Evolutionary conservation across 1,140 invertebrate species (phyloP), one percentile per base, ranked within the genome.

Genomic region (Diplogasteroides magnus): DNA sequence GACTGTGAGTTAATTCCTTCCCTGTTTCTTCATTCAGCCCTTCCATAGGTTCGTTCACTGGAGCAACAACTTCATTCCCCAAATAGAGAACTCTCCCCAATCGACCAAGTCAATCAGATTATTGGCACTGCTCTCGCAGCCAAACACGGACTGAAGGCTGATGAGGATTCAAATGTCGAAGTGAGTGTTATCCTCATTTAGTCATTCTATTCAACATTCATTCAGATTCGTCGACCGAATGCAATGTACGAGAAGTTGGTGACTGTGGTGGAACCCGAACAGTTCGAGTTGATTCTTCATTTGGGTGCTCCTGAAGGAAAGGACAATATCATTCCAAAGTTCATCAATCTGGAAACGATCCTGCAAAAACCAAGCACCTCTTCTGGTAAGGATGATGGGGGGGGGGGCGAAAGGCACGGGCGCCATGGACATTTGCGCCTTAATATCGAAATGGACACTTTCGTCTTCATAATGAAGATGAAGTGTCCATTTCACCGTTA

Each of bases 271-370:
- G 70, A 72, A 37, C 65, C 70, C 13, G 55, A 67, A 19, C 58
- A 67, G 26, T 29, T 62, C 48, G 31, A 72, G n/a, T 61, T 62
- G 6, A 26, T 23, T 2, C 27, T 65, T 3, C 31, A 59, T 1
- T 28, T 67, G 25, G 56, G 28, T 31, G 61, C 70, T 15, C 56
- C 63, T 2, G 59, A 37, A 48, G 37, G 37, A 48, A 19, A 48
- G 37, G n/a, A n/a, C n/a, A n/a, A n/a, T n/a, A 61, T 29, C 63
- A 72, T 71, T 31, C 37, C 75, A 3, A 77, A 77, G 57, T 72
- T 72, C 37, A 72, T 72, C 58, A 65, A 72, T 56, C 29, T 72
- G 15, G 70, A 72, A 25, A 72, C 70, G 25, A 72, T 72, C 19
- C 68, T 72, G 28, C 70, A 72, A 29, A 67, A 64, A 58, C 70